Evolutionary conservation across 2,113 vertebrate genomes (phyloP).

Genomic region (Entomyzon cyanotis): DNA sequence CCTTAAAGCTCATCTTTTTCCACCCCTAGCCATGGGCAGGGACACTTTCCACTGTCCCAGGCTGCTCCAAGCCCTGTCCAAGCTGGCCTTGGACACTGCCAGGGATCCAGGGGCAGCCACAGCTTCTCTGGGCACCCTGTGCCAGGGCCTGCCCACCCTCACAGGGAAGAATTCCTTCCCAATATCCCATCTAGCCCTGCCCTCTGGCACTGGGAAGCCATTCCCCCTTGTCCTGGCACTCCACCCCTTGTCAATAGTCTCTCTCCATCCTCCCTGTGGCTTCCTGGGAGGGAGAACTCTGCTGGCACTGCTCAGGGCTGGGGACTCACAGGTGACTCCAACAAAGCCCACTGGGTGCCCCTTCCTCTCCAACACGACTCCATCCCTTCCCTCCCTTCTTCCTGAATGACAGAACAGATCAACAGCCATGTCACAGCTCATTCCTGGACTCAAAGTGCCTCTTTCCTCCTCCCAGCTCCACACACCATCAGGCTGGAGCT

Average conservation of each 20-base stretch:
- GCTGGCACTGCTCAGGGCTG: background rate
- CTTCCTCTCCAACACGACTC: background rate
- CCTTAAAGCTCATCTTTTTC: fast-evolving
- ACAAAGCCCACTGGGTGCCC: fast-evolving
- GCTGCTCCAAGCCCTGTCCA: background rate
- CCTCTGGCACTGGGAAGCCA: background rate
- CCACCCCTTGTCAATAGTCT: fast-evolving
- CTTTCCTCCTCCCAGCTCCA: background rate
- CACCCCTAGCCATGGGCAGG: background rate
- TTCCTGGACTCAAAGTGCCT: background rate
- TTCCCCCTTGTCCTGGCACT: background rate
- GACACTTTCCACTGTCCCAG: background rate
- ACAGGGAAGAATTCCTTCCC: background rate
- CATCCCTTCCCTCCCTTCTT: background rate
- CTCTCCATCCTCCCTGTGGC: background rate
- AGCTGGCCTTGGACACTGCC: background rate
- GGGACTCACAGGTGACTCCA: background rate
- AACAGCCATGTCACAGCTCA: fast-evolving
- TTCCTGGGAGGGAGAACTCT: background rate
- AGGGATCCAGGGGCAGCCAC: background rate
- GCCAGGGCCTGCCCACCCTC: background rate
- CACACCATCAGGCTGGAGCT: constrained; percentile 11
- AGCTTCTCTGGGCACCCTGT: background rate
- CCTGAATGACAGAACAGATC: background rate
- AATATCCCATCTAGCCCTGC: fast-evolving